Evolutionary conservation across 2,797 vertebrate genomes (phyloP).

Genomic region (Scolopax bukidnonensis): DNA sequence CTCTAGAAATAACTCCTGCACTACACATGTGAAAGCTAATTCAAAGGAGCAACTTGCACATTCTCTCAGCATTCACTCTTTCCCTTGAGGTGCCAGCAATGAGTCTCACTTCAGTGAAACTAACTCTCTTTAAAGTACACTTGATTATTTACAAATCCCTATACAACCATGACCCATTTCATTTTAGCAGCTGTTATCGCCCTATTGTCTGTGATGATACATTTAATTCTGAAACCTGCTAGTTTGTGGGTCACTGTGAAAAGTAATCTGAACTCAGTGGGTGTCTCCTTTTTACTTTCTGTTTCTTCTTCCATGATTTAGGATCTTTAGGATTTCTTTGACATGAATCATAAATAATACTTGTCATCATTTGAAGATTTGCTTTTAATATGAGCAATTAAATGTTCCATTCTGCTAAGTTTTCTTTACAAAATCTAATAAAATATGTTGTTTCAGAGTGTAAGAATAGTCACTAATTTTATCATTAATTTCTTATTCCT

Average conservation of each 20-base stretch:
- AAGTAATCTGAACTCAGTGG: background rate
- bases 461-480: background rate
- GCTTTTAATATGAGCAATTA: background rate
- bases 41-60: background rate
- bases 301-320: background rate
- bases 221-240: conserved; percentile 11
- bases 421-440: conserved; percentile 29
- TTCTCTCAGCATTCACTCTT: background rate
- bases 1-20: background rate
- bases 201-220: background rate
- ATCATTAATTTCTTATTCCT: background rate
- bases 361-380: background rate
- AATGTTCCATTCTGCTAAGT: background rate
- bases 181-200: conserved; percentile 29
- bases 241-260: background rate
- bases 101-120: conserved; percentile 12
- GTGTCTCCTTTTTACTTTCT: background rate
- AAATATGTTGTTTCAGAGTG: conserved; percentile 47
- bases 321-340: background rate
- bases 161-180: conserved; percentile 4
- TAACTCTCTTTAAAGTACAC: conserved; percentile 26
- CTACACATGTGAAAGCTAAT: background rate
- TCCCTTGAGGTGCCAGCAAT: background rate
- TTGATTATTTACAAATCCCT: conserved; percentile 59
- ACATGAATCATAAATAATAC: background rate